Conservation (phyloP, 1,140 invertebrate species). For the Brachionus paranguensis region DNA sequence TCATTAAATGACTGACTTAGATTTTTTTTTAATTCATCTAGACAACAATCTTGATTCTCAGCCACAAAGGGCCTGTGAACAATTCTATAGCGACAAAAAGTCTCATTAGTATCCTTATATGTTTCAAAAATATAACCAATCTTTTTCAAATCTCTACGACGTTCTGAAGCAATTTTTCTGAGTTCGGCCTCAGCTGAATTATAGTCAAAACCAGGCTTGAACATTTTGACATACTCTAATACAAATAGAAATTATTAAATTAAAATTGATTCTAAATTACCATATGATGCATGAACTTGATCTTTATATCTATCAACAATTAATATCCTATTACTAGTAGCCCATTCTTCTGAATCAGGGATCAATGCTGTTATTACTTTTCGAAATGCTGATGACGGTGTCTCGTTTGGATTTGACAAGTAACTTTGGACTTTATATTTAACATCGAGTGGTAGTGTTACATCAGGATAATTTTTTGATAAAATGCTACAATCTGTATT, state of each 20-base stretch:
- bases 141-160: conserved; percentile 8
- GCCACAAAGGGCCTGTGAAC: not conserved
- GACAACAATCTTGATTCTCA: not conserved
- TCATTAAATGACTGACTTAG: not conserved
- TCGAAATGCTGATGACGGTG: not conserved
- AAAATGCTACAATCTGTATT: not conserved
- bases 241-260: not conserved
- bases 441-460: not conserved
- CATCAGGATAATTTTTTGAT: not conserved
- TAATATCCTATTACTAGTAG: conserved; percentile 9
- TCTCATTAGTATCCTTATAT: not conserved
- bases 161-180: not conserved
- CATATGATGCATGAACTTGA: conserved; percentile 12
- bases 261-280: not conserved
- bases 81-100: conserved; percentile 2
- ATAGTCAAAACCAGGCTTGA: not conserved
- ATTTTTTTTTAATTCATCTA: not conserved
- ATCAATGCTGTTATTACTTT: conserved; percentile 25
- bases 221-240: conserved; percentile 1
- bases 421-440: conserved; percentile 20
- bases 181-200: not conserved
- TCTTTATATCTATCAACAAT: conserved; percentile 6
- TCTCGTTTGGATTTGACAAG: conserved; percentile 1
- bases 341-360: conserved; percentile 9
- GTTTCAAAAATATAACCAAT: conserved; percentile 7